A percentile compares a stretch with the other conserved stretches of the same genome.
Conservation (phyloP, 2,797 vertebrate species). For the Myotis planiceps region DNA sequence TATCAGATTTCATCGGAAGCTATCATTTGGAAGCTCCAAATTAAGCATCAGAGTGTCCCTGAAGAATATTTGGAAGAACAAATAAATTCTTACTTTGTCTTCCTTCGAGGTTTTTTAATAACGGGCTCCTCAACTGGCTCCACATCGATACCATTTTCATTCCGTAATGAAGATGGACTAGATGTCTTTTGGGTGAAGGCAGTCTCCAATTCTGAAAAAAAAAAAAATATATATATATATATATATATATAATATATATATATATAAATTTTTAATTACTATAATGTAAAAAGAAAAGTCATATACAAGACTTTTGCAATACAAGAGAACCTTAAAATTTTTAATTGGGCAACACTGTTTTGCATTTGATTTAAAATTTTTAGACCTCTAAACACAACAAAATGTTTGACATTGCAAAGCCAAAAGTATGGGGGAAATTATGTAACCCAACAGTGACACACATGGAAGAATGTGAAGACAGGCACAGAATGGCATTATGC, state of each 20-base stretch:
- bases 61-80: background rate
- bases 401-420: background rate
- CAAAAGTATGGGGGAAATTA: background rate
- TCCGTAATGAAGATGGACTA: slow-evolving; percentile 86
- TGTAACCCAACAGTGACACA: background rate
- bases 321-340: slow-evolving; percentile 28
- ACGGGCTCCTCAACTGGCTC: slow-evolving; percentile 89
- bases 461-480: background rate
- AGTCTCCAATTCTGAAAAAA: slow-evolving; percentile 87
- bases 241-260: background rate
- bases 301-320: background rate
- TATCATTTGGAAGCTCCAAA: background rate
- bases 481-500: background rate
- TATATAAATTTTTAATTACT: background rate
- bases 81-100: slow-evolving; percentile 89
- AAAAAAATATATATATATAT: too few species aligned
- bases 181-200: slow-evolving; percentile 82
- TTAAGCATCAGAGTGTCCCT: background rate
- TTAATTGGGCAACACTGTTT: background rate
- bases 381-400: background rate
- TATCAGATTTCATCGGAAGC: slow-evolving; percentile 16
- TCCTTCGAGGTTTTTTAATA: slow-evolving; percentile 91
- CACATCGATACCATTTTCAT: slow-evolving; percentile 88
- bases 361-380: background rate
- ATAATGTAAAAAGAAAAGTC: background rate